Base-by-base conservation (phyloP, 2,113 vertebrate genomes). In the Alces alces region DNA sequence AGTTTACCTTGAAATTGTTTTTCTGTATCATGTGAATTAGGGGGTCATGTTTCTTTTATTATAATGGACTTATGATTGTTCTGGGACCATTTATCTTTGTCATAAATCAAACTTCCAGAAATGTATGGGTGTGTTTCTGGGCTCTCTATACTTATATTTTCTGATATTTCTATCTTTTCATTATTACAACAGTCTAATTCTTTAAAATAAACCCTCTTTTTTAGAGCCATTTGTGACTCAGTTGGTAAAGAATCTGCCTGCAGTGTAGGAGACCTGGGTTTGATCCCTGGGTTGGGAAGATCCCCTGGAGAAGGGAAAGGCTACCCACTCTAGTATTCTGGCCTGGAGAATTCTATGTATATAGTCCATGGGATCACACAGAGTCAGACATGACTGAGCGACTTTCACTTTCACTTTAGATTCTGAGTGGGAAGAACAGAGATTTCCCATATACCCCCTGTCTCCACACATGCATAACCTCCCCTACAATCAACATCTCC, bases 351-450 rank as follows among this genome's bases (percentile, higher is more conserved):
- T 1, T 19, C 9, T n/a, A 23, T 36, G 2, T 36, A 1, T 66
- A n/a, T 8, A 36, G 16, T 23, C n/a, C 2, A 6, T 70, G 66
- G 5, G 19, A 5, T 39, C 5, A 0, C 64, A 66, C 10, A 23
- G n/a, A 70, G 19, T 39, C n/a, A 70, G 19, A 23, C 19, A 70
- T 23, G n/a, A 3, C 66, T 70, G 66, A 66, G 33, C 4, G 1
- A 36, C 16, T 36, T 66, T 36, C 33, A 66, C 61, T 66, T 66
- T n/a, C 33, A 36, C 64, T 36, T 50, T 82, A 64, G 58, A 58
- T 82, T 61, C 45, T 14, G 45, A 82, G 25, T 39, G 33, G 45
- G 13, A 91, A 39, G 70, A 33, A 33, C 30, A 60, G 57, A 80
- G 78, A 64, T 16, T 82, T 82, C 57, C 45, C 17, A 64, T 52